These are phyloP conservation scores for Naja naja DNA, from an alignment of 2,113 vertebrate genomes.

Conservation along the genomic window DNA sequence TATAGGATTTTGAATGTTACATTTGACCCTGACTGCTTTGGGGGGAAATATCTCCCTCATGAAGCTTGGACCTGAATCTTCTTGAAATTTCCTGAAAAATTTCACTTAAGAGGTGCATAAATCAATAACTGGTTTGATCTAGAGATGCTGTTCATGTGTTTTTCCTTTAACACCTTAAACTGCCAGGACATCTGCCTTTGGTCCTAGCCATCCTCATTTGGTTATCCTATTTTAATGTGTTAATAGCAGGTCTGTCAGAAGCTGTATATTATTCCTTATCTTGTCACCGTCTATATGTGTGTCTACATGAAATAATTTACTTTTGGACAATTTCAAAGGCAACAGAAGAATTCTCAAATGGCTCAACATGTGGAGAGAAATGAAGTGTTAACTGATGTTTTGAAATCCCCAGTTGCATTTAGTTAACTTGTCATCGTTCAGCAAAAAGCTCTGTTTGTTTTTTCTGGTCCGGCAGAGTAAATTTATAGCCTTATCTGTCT, in stretches of 20 bases:
- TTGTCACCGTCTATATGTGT: not conserved
- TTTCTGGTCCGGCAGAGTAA: constrained; percentile 41
- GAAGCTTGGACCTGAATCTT: not conserved
- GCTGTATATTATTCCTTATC: not conserved
- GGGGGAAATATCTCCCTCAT: too few relatives aligned
- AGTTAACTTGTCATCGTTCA: constrained; percentile 43
- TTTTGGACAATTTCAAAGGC: constrained; percentile 51
- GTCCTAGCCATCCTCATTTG: not conserved
- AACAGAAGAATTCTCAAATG: constrained; percentile 47
- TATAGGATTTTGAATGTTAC: not conserved
- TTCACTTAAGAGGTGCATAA: not conserved
- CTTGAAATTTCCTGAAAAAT: not conserved
- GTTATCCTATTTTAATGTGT: not conserved
- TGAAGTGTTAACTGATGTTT: constrained; percentile 56
- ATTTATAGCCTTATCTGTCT: constrained; percentile 61
- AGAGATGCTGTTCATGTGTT: not conserved
- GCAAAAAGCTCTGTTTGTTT: constrained; percentile 61
- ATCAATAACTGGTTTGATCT: not conserved
- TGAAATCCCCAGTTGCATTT: constrained; percentile 33
- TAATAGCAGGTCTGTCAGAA: not conserved
- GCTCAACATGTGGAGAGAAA: constrained; percentile 45
- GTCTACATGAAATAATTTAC: not conserved
- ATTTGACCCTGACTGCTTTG: not conserved
- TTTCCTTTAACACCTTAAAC: not conserved
- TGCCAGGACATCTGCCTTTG: not conserved